Base-by-base conservation (phyloP, 2,888 invertebrate species). In the Cerastis rubricosa region DNA sequence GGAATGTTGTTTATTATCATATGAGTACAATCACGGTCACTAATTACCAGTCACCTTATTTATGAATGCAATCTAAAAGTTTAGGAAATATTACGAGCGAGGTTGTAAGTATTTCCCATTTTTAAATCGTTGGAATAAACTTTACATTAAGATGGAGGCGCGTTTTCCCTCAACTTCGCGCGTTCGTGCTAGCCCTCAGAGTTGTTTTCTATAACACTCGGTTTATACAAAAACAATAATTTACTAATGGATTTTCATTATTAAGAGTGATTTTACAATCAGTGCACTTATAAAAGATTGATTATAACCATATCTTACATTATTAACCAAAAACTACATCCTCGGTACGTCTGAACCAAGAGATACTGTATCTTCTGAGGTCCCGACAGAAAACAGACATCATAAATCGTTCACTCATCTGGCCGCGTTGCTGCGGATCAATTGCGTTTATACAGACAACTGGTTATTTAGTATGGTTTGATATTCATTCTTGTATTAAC, bases 341-440 rank as follows among this genome's bases (percentile, higher is more conserved):
- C 8, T 43, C 11, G 6, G 29, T 51, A 76, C 17, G 43, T 35
- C n/a, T 22, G 43, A 49, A 43, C 22, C 35, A 69, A 51, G 25
- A 69, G 35, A 69, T 77, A 29, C 35, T 45, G 29, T 76, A 45
- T 69, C n/a, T n/a, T 69, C 25, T 43, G 51, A 51, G 35, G 22
- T 45, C 22, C 4, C 25, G 51, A 76, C 22, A 76, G 35, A 76
- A 78, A 76, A 78, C 76, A 78, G 76, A 61, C 25, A 25, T 22
- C 35, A 61, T 78, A 70, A 78, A 76, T 76, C 61, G 22, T 70
- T 78, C 70, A 70, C 61, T 35, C 51, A 45, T 77, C 51, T 63
- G 35, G 12, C 22, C 35, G 45, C 25, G 45, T 61, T 69, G 35
- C 59, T 35, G 5, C 25, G 12, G 43, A 51, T 51, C 69, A 45